Evolutionary conservation across 2,888 invertebrate genomes (phyloP).

Genomic region (Cephalotes varians): DNA sequence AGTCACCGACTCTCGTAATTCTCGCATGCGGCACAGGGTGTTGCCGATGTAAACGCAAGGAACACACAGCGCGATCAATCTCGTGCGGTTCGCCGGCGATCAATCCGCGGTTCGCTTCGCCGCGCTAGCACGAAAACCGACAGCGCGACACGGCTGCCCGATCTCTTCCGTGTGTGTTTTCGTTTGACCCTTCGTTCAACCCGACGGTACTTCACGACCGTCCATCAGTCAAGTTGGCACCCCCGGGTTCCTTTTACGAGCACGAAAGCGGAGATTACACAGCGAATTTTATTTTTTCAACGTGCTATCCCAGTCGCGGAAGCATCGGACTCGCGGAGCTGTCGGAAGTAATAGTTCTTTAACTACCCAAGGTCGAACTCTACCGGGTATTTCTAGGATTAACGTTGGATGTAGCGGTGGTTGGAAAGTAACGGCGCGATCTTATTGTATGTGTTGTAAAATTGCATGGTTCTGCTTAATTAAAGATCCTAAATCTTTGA

Average conservation of each 20-base stretch:
- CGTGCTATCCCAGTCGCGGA: neutral
- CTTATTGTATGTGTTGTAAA: neutral
- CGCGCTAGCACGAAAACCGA: constrained; percentile 37
- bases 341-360: neutral
- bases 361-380: neutral
- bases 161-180: constrained; percentile 38
- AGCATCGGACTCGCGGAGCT: neutral
- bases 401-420: neutral
- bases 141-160: constrained; percentile 45
- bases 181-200: constrained; percentile 40
- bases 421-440: neutral
- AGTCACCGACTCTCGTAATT: constrained; percentile 22
- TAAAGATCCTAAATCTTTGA: neutral
- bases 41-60: constrained; percentile 56
- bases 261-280: constrained; percentile 42
- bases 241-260: constrained; percentile 35
- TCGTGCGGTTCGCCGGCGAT: constrained; percentile 47
- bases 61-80: constrained; percentile 51
- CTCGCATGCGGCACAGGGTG: constrained; percentile 37
- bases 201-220: constrained; percentile 34
- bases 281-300: constrained; percentile 24
- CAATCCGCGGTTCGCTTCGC: constrained; percentile 52
- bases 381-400: neutral
- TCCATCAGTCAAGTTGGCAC: constrained; percentile 37
- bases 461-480: neutral